A percentile compares a stretch with the other conserved stretches of the same genome.
phyloP scores from a whole-genome alignment of 2,797 vertebrate species.

The Cyprinodon diabolis region DNA sequence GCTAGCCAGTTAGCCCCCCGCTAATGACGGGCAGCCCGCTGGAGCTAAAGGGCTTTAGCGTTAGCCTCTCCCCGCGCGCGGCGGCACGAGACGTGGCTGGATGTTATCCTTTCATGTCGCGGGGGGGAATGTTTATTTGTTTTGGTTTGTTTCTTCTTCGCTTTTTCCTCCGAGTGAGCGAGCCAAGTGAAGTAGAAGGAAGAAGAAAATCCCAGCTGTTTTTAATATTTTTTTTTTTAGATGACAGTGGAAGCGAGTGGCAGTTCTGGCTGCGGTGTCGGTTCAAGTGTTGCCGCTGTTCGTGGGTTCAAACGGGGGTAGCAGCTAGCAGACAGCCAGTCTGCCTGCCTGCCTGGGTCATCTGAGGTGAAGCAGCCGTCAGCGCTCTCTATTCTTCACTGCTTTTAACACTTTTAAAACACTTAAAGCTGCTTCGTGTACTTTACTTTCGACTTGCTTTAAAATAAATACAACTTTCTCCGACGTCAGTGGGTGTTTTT shows the following conservation, averaged over 20 bases:
- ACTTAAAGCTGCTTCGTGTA: background rate
- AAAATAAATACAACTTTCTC: background rate
- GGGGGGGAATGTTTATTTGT: slow-evolving; percentile 52
- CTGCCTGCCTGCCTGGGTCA: slow-evolving; percentile 65
- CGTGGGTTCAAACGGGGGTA: slow-evolving; percentile 56
- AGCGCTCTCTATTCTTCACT: slow-evolving; percentile 4
- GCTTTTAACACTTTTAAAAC: background rate
- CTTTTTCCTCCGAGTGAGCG: slow-evolving; percentile 14
- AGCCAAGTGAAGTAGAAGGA: slow-evolving; percentile 7
- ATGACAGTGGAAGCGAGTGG: slow-evolving; percentile 10
- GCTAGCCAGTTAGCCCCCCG: slow-evolving; percentile 54
- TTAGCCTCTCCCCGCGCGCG: slow-evolving; percentile 41
- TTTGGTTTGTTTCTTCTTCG: slow-evolving; percentile 38
- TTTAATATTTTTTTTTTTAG: background rate
- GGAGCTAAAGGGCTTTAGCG: slow-evolving; percentile 60
- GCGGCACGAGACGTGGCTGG: slow-evolving; percentile 56
- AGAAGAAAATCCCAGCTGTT: slow-evolving; percentile 9
- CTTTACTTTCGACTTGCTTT: background rate
- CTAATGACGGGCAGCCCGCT: slow-evolving; percentile 29
- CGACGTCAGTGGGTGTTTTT: background rate
- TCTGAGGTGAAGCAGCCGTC: slow-evolving; percentile 70
- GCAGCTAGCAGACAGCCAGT: slow-evolving; percentile 68
- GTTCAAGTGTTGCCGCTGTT: slow-evolving; percentile 35
- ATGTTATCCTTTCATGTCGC: slow-evolving; percentile 55
- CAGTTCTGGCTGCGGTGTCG: slow-evolving; percentile 13